These are phyloP conservation scores for Zoanthus sansibaricus DNA, from an alignment of 92 coral and sea anemone genomes.

Conservation along the genomic window DNA sequence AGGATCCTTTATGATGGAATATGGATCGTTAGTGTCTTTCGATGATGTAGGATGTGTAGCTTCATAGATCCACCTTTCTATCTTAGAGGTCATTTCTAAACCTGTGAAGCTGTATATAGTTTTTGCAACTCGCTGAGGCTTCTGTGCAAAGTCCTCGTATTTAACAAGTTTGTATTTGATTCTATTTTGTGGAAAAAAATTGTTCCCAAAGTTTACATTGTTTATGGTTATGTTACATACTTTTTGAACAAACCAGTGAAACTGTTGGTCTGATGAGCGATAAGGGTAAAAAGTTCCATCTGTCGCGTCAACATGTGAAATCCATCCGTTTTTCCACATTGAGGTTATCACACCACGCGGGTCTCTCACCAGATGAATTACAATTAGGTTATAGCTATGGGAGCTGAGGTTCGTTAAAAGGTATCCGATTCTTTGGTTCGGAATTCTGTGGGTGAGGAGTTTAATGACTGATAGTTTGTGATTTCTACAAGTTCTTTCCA, in stretches of 20 bases:
- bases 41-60: slow-evolving; percentile 30
- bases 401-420: slow-evolving; percentile 21
- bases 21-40: slow-evolving; percentile 9
- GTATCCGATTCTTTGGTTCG: not conserved
- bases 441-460: slow-evolving; percentile 40
- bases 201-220: not conserved
- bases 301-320: not conserved
- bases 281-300: not conserved
- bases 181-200: not conserved
- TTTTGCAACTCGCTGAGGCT: slow-evolving; percentile 21
- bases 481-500: slow-evolving; percentile 23
- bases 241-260: slow-evolving; percentile 36
- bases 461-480: slow-evolving; percentile 30
- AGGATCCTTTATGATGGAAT: slow-evolving; percentile 27
- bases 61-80: slow-evolving; percentile 31
- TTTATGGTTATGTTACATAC: slow-evolving; percentile 10
- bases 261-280: slow-evolving; percentile 11
- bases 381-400: not conserved
- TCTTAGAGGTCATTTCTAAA: slow-evolving; percentile 7
- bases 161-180: slow-evolving; percentile 21
- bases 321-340: slow-evolving; percentile 39
- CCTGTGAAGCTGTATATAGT: slow-evolving; percentile 15
- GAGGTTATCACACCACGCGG: slow-evolving; percentile 35
- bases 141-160: slow-evolving; percentile 27
- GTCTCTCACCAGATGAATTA: slow-evolving; percentile 40